phyloP scores from a whole-genome alignment of 1,140 invertebrate species.

The Papilio polyxenes region DNA sequence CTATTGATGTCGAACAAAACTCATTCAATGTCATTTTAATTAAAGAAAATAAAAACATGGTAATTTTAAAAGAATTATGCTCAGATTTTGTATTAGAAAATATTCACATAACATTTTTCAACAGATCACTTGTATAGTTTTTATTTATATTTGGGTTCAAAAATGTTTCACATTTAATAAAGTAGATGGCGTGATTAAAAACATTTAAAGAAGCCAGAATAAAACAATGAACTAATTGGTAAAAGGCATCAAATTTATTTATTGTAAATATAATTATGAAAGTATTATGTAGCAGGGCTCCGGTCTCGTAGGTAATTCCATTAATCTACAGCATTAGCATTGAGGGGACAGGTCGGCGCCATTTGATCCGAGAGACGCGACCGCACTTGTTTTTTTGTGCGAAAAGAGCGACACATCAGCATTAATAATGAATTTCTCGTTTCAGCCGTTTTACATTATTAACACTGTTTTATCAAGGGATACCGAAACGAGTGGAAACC shows the following conservation, averaged over 20 bases:
- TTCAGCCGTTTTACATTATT: conserved; percentile 44
- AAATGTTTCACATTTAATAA: no score
- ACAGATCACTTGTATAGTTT: no score
- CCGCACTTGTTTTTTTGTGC: conserved; percentile 48
- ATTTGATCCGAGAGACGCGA: conserved; percentile 57
- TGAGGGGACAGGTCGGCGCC: conserved; percentile 56
- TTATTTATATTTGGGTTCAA: no score
- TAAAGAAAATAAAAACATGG: no score
- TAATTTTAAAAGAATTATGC: no score
- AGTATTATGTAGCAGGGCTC: conserved; percentile 42
- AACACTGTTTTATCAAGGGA: conserved; percentile 37
- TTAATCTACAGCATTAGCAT: conserved; percentile 67
- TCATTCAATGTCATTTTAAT: neutral
- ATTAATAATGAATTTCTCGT: conserved; percentile 54
- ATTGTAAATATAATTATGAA: conserved; percentile 50
- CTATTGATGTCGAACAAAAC: neutral
- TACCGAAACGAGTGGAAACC: conserved; percentile 28
- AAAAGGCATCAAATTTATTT: conserved; percentile 49
- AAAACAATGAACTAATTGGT: conserved; percentile 4
- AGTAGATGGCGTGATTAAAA: neutral
- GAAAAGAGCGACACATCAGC: conserved; percentile 56
- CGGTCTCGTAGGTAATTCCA: conserved; percentile 59
- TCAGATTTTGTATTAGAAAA: no score
- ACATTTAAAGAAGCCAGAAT: neutral
- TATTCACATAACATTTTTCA: no score